These are phyloP conservation scores for Listronotus bonariensis DNA, from an alignment of 1,140 invertebrate genomes.

Conservation along the genomic window DNA sequence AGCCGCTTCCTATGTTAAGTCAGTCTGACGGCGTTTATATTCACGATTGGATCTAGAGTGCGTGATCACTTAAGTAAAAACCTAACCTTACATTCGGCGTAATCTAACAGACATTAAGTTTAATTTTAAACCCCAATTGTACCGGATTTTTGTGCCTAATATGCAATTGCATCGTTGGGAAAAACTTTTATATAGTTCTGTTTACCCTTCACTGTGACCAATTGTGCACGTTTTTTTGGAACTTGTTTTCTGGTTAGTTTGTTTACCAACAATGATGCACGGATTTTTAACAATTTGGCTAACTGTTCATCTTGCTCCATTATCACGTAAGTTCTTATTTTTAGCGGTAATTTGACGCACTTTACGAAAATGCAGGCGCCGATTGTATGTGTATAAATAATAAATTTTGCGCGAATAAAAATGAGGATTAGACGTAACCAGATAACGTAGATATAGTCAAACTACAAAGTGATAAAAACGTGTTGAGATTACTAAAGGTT, in stretches of 20 bases:
- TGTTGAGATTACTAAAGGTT: too few species aligned
- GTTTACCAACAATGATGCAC: slow-evolving; percentile 9
- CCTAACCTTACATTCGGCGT: slow-evolving; percentile 14
- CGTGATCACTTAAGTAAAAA: slow-evolving; percentile 10
- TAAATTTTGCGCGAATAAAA: slow-evolving; percentile 3
- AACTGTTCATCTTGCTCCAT: background rate
- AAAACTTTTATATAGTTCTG: too few species aligned
- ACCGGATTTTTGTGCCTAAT: slow-evolving; percentile 7
- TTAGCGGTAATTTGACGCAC: background rate
- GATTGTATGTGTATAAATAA: background rate
- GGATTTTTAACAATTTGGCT: slow-evolving; percentile 16
- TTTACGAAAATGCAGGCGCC: background rate
- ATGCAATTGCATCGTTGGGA: background rate
- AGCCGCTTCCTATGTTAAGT: slow-evolving; percentile 23
- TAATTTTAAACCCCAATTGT: background rate
- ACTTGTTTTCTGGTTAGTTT: background rate
- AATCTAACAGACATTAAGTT: slow-evolving; percentile 1
- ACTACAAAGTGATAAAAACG: too few species aligned
- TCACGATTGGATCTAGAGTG: slow-evolving; percentile 13
- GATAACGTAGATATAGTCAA: background rate
- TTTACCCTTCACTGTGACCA: too few species aligned
- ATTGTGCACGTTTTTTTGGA: too few species aligned
- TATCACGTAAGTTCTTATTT: slow-evolving; percentile 15
- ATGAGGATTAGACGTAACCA: background rate
- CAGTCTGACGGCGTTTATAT: slow-evolving; percentile 22